These are phyloP conservation scores for Aspidoscelis tigris DNA, from an alignment of 2,113 vertebrate genomes.

Conservation along the genomic window DNA sequence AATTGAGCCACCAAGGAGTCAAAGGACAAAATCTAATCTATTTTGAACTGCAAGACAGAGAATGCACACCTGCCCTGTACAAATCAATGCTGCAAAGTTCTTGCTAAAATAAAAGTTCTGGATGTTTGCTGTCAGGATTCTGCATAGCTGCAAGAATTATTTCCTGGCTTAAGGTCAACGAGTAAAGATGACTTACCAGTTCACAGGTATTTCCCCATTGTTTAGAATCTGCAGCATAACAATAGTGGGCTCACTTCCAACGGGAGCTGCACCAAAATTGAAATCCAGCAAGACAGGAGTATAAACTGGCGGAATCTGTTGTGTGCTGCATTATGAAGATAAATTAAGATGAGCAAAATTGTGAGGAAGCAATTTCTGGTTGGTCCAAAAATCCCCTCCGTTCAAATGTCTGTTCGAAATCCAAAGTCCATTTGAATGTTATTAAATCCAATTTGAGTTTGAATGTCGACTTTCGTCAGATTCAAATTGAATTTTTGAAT, in stretches of 20 bases:
- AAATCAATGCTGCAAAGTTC: not conserved
- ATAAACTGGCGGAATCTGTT: conserved; percentile 74
- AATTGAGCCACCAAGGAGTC: no score
- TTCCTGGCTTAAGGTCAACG: not conserved
- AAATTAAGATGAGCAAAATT: conserved; percentile 22
- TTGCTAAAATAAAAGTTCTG: not conserved
- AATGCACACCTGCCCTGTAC: not conserved
- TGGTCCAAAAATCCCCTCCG: not conserved
- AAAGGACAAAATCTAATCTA: no score
- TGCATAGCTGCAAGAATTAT: not conserved
- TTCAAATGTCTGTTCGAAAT: no score
- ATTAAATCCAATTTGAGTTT: no score
- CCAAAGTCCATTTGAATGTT: no score
- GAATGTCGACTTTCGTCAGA: no score
- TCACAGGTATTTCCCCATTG: conserved; percentile 79
- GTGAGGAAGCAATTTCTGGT: not conserved
- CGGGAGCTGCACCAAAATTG: conserved; percentile 84
- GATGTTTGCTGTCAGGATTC: not conserved
- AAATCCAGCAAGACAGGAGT: conserved; percentile 84
- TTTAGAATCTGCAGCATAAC: conserved; percentile 86
- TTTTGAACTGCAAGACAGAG: not conserved
- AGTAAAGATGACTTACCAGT: conserved; percentile 80
- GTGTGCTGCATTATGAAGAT: conserved; percentile 67
- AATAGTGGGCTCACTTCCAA: conserved; percentile 78
- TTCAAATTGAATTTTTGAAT: no score